Evolutionary conservation across 2,797 vertebrate species (phyloP), one percentile per base, ranked within the genome.

Genomic region (Naso thynnoides): DNA sequence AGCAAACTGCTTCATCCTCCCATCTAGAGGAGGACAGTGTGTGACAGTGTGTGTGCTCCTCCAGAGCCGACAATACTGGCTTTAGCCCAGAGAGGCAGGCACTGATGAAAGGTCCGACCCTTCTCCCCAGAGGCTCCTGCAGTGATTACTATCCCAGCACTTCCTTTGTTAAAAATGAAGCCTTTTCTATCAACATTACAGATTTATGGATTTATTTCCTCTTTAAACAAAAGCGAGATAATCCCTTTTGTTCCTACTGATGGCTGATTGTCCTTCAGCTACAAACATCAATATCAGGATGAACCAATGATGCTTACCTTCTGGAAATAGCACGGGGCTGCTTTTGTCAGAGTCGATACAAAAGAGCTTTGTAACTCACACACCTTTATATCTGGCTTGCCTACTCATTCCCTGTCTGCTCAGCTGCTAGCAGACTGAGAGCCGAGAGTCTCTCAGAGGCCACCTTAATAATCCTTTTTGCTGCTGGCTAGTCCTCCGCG

Each of bases 231-330:
- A 74, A 81, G 75, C 60, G 24, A 33, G 15, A 66, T 60, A 8
- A 68, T 87, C 65, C 68, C 59, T 44, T 75, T 78, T 80, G 29
- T 71, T 68, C 18, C 31, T 39, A 19, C 66, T 62, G 19, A 24
- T 31, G 19, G 58, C 47, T 59, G 44, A 69, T 39, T 68, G 33
- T 75, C 76, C 45, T 60, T 59, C 57, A 57, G 78, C 71, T 38
- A 50, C 62, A 63, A 49, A 77, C 71, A 56, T 45, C 44, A 72
- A 84, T 70, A 82, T 65, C 47, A 79, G 38, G 59, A 24, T 63
- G 41, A 76, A 81, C 21, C 39, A 47, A 71, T 76, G 59, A 64
- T 73, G 86, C 94, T 92, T 93, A 95, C 95, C 94, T 93, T 90
- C 50, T 47, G 66, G 39, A 74, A 83, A 81, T 78, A 76, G 52